Percentiles rank a stretch among this genome's conserved stretches.
phyloP scores from a whole-genome alignment of 2,113 vertebrate species.

The Phrynosoma platyrhinos region DNA sequence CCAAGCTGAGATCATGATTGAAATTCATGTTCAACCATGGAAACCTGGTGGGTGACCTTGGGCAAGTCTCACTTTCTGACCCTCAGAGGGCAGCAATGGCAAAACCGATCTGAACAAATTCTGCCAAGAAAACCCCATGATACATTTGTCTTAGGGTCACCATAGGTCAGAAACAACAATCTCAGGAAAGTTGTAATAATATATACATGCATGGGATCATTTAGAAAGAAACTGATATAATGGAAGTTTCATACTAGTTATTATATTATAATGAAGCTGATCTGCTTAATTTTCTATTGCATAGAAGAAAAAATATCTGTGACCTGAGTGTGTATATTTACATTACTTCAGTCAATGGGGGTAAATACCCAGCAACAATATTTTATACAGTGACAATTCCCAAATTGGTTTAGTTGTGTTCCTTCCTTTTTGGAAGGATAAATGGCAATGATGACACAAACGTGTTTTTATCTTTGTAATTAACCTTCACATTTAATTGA shows the following conservation, averaged over 20 bases:
- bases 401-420: not conserved
- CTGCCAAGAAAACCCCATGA: too few species aligned
- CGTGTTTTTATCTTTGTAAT: not conserved
- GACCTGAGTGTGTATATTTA: not conserved
- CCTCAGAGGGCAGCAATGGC: too few species aligned
- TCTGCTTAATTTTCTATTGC: not conserved
- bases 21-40: too few species aligned
- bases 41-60: too few species aligned
- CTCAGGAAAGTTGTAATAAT: too few species aligned
- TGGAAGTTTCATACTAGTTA: not conserved
- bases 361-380: not conserved
- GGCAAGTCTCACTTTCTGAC: too few species aligned
- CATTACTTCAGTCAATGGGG: not conserved
- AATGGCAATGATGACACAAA: not conserved
- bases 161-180: too few species aligned
- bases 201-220: not conserved
- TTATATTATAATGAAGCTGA: not conserved
- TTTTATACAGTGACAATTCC: not conserved
- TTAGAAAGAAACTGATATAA: not conserved
- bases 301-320: not conserved
- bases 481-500: not conserved
- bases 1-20: too few species aligned
- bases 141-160: too few species aligned
- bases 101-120: too few species aligned
- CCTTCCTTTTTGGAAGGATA: not conserved